Evolutionary conservation across 2,797 vertebrate species (phyloP).

Genomic region (Anguilla obscura): DNA sequence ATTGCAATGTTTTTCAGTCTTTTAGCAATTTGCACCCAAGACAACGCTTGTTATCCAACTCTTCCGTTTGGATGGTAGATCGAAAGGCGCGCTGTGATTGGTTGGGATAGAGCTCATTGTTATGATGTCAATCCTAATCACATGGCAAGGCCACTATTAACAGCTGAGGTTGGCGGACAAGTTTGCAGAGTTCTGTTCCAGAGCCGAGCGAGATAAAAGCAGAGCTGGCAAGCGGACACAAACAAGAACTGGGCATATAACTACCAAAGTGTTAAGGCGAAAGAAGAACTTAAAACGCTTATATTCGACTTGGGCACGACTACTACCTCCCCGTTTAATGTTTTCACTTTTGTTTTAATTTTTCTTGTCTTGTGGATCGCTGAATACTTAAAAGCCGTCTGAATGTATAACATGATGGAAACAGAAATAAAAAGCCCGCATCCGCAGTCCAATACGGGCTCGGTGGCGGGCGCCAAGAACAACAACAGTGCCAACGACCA

Average conservation of each 20-base stretch:
- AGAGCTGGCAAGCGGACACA: slow-evolving; percentile 34
- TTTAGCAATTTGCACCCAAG: slow-evolving; percentile 16
- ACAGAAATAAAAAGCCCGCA: slow-evolving; percentile 89
- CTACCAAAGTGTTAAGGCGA: not conserved
- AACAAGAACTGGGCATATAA: not conserved
- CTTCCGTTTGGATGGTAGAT: slow-evolving; percentile 49
- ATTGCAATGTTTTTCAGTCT: not conserved
- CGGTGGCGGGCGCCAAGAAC: slow-evolving; percentile 50
- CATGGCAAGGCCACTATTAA: slow-evolving; percentile 77
- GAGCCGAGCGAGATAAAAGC: slow-evolving; percentile 52
- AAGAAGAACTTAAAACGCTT: not conserved
- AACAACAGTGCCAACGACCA: slow-evolving; percentile 79
- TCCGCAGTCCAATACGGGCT: slow-evolving; percentile 78
- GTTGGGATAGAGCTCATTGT: slow-evolving; percentile 74
- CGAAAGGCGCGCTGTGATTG: slow-evolving; percentile 80
- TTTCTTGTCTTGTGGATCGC: slow-evolving; percentile 52
- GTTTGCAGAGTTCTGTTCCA: slow-evolving; percentile 72
- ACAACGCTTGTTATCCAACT: slow-evolving; percentile 43
- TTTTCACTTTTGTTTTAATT: slow-evolving; percentile 29
- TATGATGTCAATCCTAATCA: slow-evolving; percentile 86
- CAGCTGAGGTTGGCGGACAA: slow-evolving; percentile 67
- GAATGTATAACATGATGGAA: slow-evolving; percentile 98
- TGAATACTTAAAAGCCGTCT: slow-evolving; percentile 55
- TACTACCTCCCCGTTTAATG: not conserved
- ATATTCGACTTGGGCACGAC: not conserved